Conservation (phyloP, 2,113 vertebrate species). For the Hemiscyllium ocellatum region DNA sequence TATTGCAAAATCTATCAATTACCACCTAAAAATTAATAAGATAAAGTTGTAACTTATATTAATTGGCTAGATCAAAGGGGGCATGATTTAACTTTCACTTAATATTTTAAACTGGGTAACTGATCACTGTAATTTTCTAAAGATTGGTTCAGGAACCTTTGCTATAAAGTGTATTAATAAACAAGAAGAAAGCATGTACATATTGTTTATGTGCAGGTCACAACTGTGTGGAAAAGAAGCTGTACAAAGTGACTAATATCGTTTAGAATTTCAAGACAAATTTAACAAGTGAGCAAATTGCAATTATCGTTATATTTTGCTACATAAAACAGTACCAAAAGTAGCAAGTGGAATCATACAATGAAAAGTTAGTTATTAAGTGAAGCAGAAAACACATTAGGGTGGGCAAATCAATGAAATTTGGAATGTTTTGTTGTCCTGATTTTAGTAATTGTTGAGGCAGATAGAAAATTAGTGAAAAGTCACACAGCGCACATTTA, state of each 20-base stretch:
- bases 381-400: neutral
- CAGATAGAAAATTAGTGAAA: neutral
- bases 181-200: neutral
- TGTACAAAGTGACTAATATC: neutral
- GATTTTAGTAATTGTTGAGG: neutral
- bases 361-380: neutral
- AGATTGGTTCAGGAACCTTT: neutral
- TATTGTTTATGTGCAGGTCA: neutral
- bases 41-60: constrained; percentile 9
- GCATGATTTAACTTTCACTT: neutral
- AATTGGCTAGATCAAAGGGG: neutral
- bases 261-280: neutral
- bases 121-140: neutral
- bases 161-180: neutral
- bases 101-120: neutral
- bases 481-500: too few species aligned
- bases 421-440: neutral
- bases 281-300: neutral
- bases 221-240: neutral
- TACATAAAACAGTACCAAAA: neutral
- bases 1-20: neutral
- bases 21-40: neutral
- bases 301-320: neutral
- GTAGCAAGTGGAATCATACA: neutral
- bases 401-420: neutral